phyloP scores from a whole-genome alignment of 1,140 invertebrate species.

The Penaeus japonicus region DNA sequence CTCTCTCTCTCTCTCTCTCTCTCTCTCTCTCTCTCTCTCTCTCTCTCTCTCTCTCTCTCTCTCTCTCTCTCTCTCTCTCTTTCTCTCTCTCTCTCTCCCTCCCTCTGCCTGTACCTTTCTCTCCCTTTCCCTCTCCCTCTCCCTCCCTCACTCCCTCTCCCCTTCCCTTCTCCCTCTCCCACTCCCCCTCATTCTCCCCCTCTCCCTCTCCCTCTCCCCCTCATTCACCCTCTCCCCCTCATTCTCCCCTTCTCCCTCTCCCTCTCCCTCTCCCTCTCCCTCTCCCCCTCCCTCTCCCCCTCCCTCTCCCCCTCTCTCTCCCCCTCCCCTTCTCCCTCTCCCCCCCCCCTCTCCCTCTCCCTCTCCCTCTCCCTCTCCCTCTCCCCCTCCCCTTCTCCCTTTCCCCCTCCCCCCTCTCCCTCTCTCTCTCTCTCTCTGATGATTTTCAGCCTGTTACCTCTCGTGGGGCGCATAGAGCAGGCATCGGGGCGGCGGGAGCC shows the following conservation, averaged over 20 bases:
- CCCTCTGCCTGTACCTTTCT: not conserved
- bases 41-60: not conserved
- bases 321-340: not conserved
- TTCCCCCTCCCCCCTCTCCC: too few relatives aligned
- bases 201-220: not conserved
- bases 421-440: too few relatives aligned
- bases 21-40: not conserved
- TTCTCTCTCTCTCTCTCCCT: not conserved
- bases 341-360: too few relatives aligned
- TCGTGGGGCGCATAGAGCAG: too few relatives aligned
- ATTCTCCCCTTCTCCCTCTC: not conserved
- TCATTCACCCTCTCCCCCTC: not conserved
- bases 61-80: not conserved
- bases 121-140: conserved; percentile 4
- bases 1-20: not conserved
- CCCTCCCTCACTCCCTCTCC: not conserved
- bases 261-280: not conserved
- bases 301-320: too few relatives aligned
- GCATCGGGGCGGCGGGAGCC: too few relatives aligned
- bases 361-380: too few relatives aligned
- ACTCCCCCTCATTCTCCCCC: not conserved
- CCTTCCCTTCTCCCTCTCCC: not conserved
- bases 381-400: too few relatives aligned
- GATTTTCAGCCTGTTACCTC: too few relatives aligned
- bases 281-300: not conserved